These are phyloP conservation scores for Phenganax stokvisi DNA, from an alignment of 92 coral and sea anemone species.

Conservation along the genomic window DNA sequence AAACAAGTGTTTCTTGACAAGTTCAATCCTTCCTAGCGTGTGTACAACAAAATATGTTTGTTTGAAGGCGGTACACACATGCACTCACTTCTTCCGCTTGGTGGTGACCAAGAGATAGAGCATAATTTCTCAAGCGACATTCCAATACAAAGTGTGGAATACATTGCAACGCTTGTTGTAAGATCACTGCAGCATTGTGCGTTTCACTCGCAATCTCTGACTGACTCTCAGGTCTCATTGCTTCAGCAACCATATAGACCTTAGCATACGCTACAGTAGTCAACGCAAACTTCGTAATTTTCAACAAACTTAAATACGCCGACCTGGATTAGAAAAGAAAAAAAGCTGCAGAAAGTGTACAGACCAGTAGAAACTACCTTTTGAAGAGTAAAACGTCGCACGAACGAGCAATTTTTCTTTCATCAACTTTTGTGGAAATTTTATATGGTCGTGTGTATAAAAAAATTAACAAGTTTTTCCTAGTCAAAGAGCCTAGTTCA, in stretches of 20 bases:
- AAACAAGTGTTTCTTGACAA: no score
- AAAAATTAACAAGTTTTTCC: no score
- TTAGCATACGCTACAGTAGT: slow-evolving; percentile 89
- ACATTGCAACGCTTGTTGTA: slow-evolving; percentile 87
- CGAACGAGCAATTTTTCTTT: no score
- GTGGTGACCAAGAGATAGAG: slow-evolving; percentile 77
- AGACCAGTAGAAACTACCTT: not conserved
- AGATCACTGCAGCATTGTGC: slow-evolving; percentile 86
- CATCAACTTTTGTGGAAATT: no score
- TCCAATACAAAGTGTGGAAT: slow-evolving; percentile 88
- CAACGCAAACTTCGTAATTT: slow-evolving; percentile 75
- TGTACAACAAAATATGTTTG: not conserved
- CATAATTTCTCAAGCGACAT: slow-evolving; percentile 81
- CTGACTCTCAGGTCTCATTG: slow-evolving; percentile 67
- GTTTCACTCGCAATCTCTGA: slow-evolving; percentile 71
- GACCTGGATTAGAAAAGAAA: slow-evolving; percentile 49
- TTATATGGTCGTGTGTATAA: no score
- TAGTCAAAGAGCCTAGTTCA: no score
- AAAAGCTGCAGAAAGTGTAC: not conserved
- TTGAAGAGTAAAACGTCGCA: no score
- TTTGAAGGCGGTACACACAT: not conserved
- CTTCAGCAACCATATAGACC: slow-evolving; percentile 93
- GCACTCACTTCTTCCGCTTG: slow-evolving; percentile 59
- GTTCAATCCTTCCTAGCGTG: no score
- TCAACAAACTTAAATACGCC: slow-evolving; percentile 73